These are phyloP conservation scores for Argopecten irradians DNA, from an alignment of 1,140 invertebrate genomes.

Conservation along the genomic window DNA sequence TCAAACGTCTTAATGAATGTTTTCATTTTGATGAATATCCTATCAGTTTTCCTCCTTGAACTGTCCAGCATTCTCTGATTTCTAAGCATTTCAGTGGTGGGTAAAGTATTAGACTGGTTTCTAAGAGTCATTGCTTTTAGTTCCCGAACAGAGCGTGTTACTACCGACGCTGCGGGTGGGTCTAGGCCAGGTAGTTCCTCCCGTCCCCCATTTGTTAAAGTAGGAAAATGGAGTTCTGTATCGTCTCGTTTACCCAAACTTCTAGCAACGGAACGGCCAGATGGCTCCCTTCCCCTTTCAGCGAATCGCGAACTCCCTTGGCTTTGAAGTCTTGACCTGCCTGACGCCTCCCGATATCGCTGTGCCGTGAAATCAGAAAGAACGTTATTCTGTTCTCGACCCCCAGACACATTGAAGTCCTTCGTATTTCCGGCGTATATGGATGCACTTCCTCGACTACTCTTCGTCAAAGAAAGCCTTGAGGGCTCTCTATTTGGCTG, in stretches of 20 bases:
- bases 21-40: background rate
- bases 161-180: background rate
- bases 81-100: background rate
- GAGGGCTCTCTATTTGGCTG: background rate
- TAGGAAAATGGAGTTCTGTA: background rate
- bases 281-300: background rate
- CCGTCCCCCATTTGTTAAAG: background rate
- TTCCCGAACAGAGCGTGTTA: background rate
- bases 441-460: background rate
- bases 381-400: background rate
- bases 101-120: background rate
- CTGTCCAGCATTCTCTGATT: background rate
- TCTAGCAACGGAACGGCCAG: background rate
- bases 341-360: background rate
- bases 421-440: background rate
- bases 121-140: background rate
- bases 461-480: background rate
- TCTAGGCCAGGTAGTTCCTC: background rate
- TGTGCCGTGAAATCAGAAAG: background rate
- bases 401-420: background rate
- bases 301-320: background rate
- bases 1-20: background rate
- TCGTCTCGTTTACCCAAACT: background rate
- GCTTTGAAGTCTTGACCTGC: background rate
- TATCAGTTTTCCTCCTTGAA: background rate